Evolutionary conservation across 2,888 invertebrate species (phyloP), one percentile per base, ranked within the genome.

Genomic region (Diarsia rubi): DNA sequence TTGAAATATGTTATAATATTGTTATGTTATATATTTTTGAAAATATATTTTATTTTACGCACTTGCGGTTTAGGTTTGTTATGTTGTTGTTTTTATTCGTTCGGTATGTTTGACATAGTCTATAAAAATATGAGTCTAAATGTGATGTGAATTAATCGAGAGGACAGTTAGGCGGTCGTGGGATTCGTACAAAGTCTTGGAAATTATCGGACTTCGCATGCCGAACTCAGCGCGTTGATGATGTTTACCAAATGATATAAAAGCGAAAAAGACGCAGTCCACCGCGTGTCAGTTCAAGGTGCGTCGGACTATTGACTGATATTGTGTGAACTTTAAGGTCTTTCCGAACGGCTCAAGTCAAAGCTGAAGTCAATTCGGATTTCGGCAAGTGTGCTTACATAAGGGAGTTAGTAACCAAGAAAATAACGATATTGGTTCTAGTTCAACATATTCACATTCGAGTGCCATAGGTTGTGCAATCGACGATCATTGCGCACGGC

Each of bases 171-270:
- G n/a, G 63, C 37, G 69, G 69, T 63, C 76, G 69, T 75, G 69
- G 69, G 52, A 64, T 80, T 73, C 71, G 79, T 86, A 77, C 72
- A 86, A 81, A 81, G 47, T 81, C 52, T n/a, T 72, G 64, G 63
- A 69, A 69, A 27, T 68, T 37, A 59, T 44, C 27, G 63, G 75
- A 64, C 45, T 79, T 71, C 65, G 59, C 66, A 67, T 73, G 52
- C 69, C 73, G 71, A 84, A 75, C 59, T 31, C 47, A 27, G 63
- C 69, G 65, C 64, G 63, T 49, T 72, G 62, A 59, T 69, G 42
- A 19, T 31, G 73, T 19, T 31, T 27, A 64, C 12, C 14, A 31
- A 9, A 9, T 37, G 5, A 60, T 2, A 21, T 27, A 19, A 31
- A 31, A 31, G 6, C 4, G 3, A 59, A 59, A 59, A 31, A 2